These are phyloP conservation scores for Biston stratarius DNA, from an alignment of 2,888 invertebrate species.

Conservation along the genomic window DNA sequence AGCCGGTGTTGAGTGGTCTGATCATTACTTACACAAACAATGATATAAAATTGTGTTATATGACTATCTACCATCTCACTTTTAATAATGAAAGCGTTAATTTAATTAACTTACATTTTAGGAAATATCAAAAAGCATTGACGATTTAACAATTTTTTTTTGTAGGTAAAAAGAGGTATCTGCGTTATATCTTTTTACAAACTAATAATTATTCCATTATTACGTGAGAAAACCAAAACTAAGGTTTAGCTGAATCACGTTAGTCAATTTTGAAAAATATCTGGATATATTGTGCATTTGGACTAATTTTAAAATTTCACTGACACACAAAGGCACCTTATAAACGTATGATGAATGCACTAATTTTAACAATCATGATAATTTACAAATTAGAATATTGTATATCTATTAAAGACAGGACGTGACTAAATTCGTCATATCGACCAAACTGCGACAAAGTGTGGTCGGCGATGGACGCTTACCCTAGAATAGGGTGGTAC, in stretches of 20 bases:
- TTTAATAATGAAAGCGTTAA: slow-evolving; percentile 1
- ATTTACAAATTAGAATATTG: slow-evolving; percentile 7
- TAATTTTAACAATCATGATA: slow-evolving; percentile 1
- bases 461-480: not conserved
- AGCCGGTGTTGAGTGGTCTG: not conserved
- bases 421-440: not conserved
- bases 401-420: not conserved
- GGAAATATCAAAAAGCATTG: not conserved
- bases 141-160: not conserved
- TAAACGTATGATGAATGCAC: slow-evolving; percentile 7
- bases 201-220: too few species aligned
- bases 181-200: too few species aligned
- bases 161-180: too few species aligned
- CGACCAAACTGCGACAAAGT: not conserved
- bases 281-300: not conserved
- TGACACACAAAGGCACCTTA: slow-evolving; percentile 22
- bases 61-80: slow-evolving; percentile 11
- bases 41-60: not conserved
- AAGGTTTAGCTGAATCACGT: too few species aligned
- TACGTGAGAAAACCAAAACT: too few species aligned
- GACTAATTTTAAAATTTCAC: not conserved
- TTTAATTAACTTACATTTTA: not conserved
- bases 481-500: too few species aligned
- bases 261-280: too few species aligned
- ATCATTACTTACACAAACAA: slow-evolving; percentile 2